Evolutionary conservation across 2,888 invertebrate genomes (phyloP).

Genomic region (Mycalesis mineus): DNA sequence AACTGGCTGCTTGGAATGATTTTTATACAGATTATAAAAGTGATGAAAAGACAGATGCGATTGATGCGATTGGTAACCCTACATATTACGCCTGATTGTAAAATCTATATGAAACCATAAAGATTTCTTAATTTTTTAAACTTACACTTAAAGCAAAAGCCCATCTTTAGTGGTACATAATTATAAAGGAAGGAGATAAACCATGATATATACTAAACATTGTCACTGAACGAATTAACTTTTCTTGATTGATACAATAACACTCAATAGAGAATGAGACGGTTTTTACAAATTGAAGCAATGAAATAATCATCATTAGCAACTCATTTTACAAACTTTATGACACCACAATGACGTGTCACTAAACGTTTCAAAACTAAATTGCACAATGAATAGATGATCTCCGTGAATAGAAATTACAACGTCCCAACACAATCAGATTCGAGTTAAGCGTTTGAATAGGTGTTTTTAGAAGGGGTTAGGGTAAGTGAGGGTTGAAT

Average conservation of each 20-base stretch:
- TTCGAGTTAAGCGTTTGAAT: conserved; percentile 17
- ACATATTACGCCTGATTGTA: too few relatives aligned
- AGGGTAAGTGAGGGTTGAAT: conserved; percentile 2
- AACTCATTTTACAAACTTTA: neutral
- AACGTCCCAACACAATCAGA: conserved; percentile 7
- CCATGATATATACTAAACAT: too few relatives aligned
- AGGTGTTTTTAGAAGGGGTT: conserved; percentile 13
- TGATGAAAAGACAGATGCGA: neutral
- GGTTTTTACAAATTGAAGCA: too few relatives aligned
- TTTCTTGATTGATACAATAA: too few relatives aligned
- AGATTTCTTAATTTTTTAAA: too few relatives aligned
- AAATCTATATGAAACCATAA: too few relatives aligned
- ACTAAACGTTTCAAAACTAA: neutral
- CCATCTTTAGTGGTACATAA: too few relatives aligned
- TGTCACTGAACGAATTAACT: too few relatives aligned
- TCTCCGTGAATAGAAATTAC: conserved; percentile 4
- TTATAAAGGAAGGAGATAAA: too few relatives aligned
- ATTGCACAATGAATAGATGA: neutral
- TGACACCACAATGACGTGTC: neutral
- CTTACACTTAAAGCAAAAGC: too few relatives aligned
- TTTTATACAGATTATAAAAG: neutral
- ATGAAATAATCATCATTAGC: neutral
- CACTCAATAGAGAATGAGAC: too few relatives aligned
- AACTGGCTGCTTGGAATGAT: conserved; percentile 6
- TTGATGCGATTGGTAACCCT: too few relatives aligned